Evolutionary conservation across 2,797 vertebrate species (phyloP), one percentile per base, ranked within the genome.

Genomic region (Anguilla marmorata): DNA sequence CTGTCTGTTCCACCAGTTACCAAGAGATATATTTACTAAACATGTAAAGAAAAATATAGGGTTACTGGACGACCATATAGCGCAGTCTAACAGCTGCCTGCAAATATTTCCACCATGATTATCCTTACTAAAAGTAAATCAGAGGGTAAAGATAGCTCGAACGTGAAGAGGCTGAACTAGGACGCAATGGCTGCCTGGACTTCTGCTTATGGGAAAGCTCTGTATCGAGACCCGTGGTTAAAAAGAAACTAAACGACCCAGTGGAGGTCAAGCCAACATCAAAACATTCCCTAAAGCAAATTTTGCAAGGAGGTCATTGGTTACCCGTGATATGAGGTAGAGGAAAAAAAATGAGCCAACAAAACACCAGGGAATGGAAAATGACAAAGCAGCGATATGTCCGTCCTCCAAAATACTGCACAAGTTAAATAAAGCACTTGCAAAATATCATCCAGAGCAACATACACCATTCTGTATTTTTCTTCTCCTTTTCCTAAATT

Each of bases 111-210:
- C 96, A 96, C 96, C 96, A 97, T 98, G 98, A 99, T 98, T 97
- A 96, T 96, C 95, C 96, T 96, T 97, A 97, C 98, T 98, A 98
- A 98, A 98, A 99, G 98, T 98, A 97, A 97, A 97, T 97, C 96
- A 89, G 89, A 66, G 97, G 96, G 95, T 98, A 99, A 99, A 99
- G 97, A 99, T 99, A 99, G 98, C 96, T 93, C 95, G 96, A 98
- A 98, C 95, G 96, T 98, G 98, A 97, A 97, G 97, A 97, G 97
- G 96, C 95, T 95, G 95, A 96, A 96, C 95, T 95, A 95, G 97
- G 96, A 96, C 94, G 94, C 95, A 94, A 94, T 95, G 93, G 92
- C 93, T 91, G 91, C 95, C 93, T 92, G 93, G 91, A 92, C 94
- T 93, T 95, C 90, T 94, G 94, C 94, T 93, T 94, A 94, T 92